Evolutionary conservation across 2,113 vertebrate species (phyloP), one percentile per base, ranked within the genome.

Genomic region (Channa argus): DNA sequence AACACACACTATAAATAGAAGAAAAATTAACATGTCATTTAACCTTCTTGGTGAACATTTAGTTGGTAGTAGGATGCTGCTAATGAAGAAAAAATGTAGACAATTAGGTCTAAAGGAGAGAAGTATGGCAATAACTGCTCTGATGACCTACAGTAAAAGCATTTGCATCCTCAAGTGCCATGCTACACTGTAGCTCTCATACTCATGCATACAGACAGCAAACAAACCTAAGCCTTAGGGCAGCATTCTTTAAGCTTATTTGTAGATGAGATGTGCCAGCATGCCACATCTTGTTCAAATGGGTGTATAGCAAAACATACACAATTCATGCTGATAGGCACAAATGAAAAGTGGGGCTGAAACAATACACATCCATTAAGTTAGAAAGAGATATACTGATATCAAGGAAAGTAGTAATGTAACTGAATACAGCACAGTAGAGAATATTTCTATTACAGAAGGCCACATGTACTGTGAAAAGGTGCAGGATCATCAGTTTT

Each of bases 211-310:
- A 56, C 77, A 39, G 59, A 44, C 54, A 66, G 58, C 50, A 71
- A 62, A 72, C 75, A 78, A 36, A 41, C 63, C 41, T 43, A 14
- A n/a, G 73, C 86, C 84, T 72, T 4, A 75, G 63, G 86, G 78
- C 47, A 72, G 70, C 84, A 90, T 92, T 91, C 88, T 87, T 88
- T 24, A n/a, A 56, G 54, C 73, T 74, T 8, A 79, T 59, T 68
- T 52, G 2, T 44, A 53, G 75, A 60, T 83, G 34, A 76, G 66
- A 86, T 72, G 71, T 75, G 65, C 45, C 73, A 70, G 71, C 89
- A 76, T 83, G 89, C 67, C 61, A 76, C 60, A 63, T 85, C 90
- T 86, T 89, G 88, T 78, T 79, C 55, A 13, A 43, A 53, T 15
- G n/a, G 67, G 73, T 54, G 46, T 62, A 70, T 8, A 64, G 24